A percentile compares a stretch with the other conserved stretches of the same genome.
phyloP scores from a whole-genome alignment of 23 tunicate species.

The Corella eumyota region DNA sequence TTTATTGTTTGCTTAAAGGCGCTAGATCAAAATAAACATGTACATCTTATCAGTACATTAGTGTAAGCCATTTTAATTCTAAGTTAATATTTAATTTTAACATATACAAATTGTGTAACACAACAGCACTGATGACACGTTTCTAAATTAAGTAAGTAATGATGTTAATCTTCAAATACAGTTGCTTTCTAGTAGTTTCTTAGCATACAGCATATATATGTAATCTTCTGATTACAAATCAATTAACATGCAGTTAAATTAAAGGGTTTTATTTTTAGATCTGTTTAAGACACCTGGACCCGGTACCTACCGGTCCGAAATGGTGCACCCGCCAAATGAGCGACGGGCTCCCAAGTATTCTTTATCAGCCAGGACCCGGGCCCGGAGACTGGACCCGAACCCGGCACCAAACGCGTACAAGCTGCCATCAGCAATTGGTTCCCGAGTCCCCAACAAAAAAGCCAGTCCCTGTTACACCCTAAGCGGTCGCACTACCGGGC shows the following conservation, averaged over 20 bases:
- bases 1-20: too few relatives aligned
- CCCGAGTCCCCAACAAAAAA: conserved; percentile 24
- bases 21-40: too few relatives aligned
- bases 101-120: too few relatives aligned
- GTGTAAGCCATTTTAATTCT: too few relatives aligned
- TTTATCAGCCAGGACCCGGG: conserved; percentile 38
- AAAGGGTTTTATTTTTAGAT: conserved; percentile 11
- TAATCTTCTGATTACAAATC: too few relatives aligned
- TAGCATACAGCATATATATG: too few relatives aligned
- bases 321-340: conserved; percentile 32
- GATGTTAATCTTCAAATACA: too few relatives aligned
- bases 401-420: conserved; percentile 49
- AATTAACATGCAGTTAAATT: background rate
- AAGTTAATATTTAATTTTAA: too few relatives aligned
- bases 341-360: conserved; percentile 49
- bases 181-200: too few relatives aligned
- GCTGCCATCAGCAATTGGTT: conserved; percentile 24
- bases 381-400: conserved; percentile 22
- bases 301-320: conserved; percentile 42
- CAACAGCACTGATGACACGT: too few relatives aligned
- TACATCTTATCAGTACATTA: too few relatives aligned
- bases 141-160: too few relatives aligned
- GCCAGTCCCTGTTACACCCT: conserved; percentile 39
- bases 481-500: conserved; percentile 23
- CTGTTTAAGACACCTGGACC: conserved; percentile 60